Base-by-base conservation (phyloP, 2,113 vertebrate species). In the Indri indri region DNA sequence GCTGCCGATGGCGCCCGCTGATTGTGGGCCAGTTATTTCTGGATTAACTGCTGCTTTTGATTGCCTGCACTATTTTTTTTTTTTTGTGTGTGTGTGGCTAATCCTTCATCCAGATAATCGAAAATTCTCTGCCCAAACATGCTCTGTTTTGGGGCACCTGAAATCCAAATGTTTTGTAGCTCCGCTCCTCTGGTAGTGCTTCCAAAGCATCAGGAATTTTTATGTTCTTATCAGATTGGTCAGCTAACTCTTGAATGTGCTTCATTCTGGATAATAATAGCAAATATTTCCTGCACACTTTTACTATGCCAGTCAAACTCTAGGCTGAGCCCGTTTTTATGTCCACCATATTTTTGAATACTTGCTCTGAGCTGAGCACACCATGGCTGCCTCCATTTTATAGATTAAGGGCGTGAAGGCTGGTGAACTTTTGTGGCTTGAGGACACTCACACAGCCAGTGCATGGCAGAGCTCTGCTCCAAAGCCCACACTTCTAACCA, bases 1-100 rank as follows among this genome's bases (percentile, higher is more conserved):
- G 13, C 30, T 57, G 17, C 68, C 27, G 42, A 50, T 57, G 42
- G 84, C 5, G 13, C 27, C 73, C 23, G n/a, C 63, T 42, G 84
- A 81, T 65, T 70, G 18, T 32, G 34, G 40, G 27, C 34, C 40
- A 81, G 37, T 94, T 95, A 82, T 82, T 73, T 92, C 81, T 76
- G 89, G 52, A 73, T 88, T 94, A 92, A 86, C 37, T 65, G 40
- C 74, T 94, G 65, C 57, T 81, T 93, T 96, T 94, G 88, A 95
- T 96, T 74, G 94, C 65, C 40, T 14, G 8, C 37, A 18, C 50
- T 22, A 14, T 79, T 79, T 37, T 40, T 13, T 57, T 77, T 77
- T 37, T n/a, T 20, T 54, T 25, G 40, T 5, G 8, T 16, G 16
- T 45, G 13, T 37, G 59, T 85, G 59, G 27, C 13, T 90, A 71